Conservation (phyloP, 2,888 invertebrate species). For the Chirona hameri region DNA sequence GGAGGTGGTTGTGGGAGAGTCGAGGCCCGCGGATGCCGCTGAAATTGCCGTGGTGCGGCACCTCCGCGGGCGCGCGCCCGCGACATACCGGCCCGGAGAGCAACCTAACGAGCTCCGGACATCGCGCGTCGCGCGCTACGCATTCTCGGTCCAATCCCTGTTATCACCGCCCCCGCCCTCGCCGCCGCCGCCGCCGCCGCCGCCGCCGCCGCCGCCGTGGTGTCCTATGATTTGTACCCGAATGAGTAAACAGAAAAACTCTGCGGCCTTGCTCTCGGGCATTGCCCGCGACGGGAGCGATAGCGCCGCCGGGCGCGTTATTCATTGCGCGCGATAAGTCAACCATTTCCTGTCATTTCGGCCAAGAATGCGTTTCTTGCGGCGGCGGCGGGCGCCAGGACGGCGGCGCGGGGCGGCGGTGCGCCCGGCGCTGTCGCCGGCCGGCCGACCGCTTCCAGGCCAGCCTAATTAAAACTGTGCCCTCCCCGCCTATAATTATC, state of each 20-base stretch:
- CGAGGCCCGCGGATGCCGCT: not conserved
- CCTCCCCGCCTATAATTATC: not conserved
- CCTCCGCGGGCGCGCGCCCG: not conserved
- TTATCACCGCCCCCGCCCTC: not conserved
- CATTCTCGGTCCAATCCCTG: not conserved
- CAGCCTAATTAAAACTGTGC: not conserved
- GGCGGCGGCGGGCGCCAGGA: not conserved
- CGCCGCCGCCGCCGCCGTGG: not conserved
- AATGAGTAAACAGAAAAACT: conserved; percentile 5
- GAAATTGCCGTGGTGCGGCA: not conserved
- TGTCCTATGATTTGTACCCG: not conserved
- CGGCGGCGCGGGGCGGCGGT: not conserved
- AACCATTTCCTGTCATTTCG: conserved; percentile 25
- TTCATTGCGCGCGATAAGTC: not conserved
- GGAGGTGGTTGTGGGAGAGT: too few relatives aligned
- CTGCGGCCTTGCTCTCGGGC: not conserved
- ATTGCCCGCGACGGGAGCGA: not conserved
- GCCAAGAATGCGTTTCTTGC: conserved; percentile 9
- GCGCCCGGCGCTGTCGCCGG: not conserved
- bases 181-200: not conserved
- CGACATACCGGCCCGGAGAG: not conserved
- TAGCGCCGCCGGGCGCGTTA: not conserved
- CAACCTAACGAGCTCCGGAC: not conserved
- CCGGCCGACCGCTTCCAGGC: not conserved
- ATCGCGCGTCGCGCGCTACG: not conserved